A percentile compares a stretch with the other conserved stretches of the same genome.
These are phyloP conservation scores for Irena cyanogastra DNA, from an alignment of 2,113 vertebrate genomes.

Conservation along the genomic window DNA sequence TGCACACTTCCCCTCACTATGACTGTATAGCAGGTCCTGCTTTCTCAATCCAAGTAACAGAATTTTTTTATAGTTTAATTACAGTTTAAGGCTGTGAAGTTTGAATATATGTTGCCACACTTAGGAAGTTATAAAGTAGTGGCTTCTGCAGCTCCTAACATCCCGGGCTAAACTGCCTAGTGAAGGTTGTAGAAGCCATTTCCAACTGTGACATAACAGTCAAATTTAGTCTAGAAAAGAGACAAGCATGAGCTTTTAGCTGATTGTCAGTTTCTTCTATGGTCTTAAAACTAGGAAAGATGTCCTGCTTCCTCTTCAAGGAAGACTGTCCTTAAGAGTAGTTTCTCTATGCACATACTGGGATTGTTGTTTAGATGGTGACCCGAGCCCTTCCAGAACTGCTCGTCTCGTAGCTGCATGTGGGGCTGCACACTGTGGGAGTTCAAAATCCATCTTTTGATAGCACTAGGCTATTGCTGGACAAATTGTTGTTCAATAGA, in stretches of 20 bases:
- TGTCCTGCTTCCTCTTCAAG: background rate
- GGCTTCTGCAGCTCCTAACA: background rate
- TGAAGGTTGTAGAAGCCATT: background rate
- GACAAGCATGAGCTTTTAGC: background rate
- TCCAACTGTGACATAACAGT: background rate
- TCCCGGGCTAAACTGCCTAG: background rate
- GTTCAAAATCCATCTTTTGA: background rate
- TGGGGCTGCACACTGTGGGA: background rate
- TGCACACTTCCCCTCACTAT: background rate
- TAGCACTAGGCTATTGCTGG: background rate
- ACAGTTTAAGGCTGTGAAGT: background rate
- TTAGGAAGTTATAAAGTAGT: background rate
- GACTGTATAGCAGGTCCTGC: background rate
- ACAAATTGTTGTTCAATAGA: background rate
- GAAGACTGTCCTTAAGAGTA: background rate
- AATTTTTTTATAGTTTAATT: background rate
- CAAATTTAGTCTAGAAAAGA: background rate
- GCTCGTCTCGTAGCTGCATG: background rate
- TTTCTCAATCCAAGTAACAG: background rate
- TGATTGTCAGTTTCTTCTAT: fast-evolving
- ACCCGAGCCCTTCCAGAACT: background rate
- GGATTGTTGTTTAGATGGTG: background rate
- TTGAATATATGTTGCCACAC: background rate
- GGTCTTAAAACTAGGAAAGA: background rate
- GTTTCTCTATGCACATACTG: background rate